These are phyloP conservation scores for Athene noctua DNA, from an alignment of 2,113 vertebrate species.

Conservation along the genomic window DNA sequence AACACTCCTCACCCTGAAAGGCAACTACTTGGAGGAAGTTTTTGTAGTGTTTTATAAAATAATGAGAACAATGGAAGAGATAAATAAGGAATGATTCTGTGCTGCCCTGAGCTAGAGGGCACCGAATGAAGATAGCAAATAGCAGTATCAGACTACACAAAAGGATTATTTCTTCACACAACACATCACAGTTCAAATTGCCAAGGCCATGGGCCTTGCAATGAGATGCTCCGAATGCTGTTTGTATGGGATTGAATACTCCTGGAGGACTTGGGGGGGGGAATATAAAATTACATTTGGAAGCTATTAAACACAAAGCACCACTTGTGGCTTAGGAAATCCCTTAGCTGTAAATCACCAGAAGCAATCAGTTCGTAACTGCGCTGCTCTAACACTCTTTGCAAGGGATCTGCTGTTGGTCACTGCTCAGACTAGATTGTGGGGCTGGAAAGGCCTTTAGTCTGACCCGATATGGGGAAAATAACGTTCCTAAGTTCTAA, in stretches of 20 bases:
- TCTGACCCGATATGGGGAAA: background rate
- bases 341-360: background rate
- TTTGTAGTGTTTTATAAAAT: background rate
- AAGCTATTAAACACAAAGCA: background rate
- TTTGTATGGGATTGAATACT: background rate
- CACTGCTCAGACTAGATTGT: background rate
- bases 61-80: background rate
- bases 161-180: background rate
- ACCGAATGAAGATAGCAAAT: background rate
- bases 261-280: background rate
- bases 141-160: background rate
- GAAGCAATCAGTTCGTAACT: background rate
- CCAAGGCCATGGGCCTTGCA: background rate
- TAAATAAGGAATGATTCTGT: background rate
- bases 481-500: background rate
- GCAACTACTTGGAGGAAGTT: background rate
- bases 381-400: background rate
- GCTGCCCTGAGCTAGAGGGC: background rate
- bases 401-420: background rate
- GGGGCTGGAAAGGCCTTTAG: background rate
- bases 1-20: background rate
- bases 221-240: background rate
- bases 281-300: background rate
- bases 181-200: background rate
- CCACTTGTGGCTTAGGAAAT: background rate